phyloP scores from a whole-genome alignment of 2,888 invertebrate genomes.

The Myopa testacea region DNA sequence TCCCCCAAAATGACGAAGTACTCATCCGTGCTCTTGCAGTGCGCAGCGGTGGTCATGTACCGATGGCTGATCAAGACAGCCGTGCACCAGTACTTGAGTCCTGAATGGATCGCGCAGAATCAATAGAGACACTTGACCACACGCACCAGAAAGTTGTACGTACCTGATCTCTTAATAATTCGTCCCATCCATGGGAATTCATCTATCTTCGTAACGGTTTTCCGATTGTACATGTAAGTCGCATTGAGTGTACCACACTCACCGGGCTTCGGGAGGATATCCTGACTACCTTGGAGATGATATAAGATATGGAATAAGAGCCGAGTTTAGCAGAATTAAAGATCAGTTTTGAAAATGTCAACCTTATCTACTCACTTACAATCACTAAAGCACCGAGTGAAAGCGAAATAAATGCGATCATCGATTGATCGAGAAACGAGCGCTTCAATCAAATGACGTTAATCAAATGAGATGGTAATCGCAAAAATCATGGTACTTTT shows the following conservation, averaged over 20 bases:
- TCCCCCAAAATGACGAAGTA: background rate
- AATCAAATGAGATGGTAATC: no score
- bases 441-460: no score
- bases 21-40: background rate
- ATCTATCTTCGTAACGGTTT: background rate
- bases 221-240: background rate
- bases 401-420: no score
- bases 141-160: background rate
- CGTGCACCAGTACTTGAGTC: background rate
- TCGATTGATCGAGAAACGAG: no score
- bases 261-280: background rate
- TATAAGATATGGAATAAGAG: no score
- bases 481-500: no score
- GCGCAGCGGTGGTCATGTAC: background rate
- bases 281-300: background rate
- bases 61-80: background rate
- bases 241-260: background rate
- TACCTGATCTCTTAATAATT: background rate
- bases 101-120: background rate
- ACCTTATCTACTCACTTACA: no score
- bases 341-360: no score
- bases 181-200: constrained; percentile 11
- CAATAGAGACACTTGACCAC: no score
- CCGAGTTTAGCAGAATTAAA: no score
- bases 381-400: no score